Base-by-base conservation (phyloP, 2,113 vertebrate species). In the Sinocyclocheilus rhinocerous region DNA sequence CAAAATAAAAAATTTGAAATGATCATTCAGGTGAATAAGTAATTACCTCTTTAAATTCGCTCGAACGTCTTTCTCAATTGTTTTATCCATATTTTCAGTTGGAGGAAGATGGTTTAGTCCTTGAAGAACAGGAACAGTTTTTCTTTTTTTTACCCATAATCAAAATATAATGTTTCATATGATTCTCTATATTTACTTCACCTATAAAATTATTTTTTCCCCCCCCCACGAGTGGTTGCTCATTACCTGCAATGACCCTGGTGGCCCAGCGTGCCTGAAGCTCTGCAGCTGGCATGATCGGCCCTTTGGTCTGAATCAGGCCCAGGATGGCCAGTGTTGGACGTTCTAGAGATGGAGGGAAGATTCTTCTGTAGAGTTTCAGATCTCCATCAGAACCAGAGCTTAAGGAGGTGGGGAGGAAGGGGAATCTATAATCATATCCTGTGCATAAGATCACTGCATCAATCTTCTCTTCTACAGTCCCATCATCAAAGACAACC, bases 401-500 rank as follows among this genome's bases (percentile, higher is more conserved):
- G 70, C 84, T 89, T 24, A 97, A 76, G 0, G 55, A 92, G 12
- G 90, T 75, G 18, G 95, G 94, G 0, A 99, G 95, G 85, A 98
- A 98, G 0, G 96, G 94, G 88, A 97, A 98, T 8, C 52, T 89
- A 89, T 91, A 92, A 16, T 45, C 92, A 86, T 98, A 98, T 84
- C 98, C 98, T 0, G 97, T 99, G 83, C 97, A 97, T 55, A 99
- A 98, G 67, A 99, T 87, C 29, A 98, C 94, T 0, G 76, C 91
- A 15, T 97, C 96, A 0, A 98, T 91, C 10, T 96, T 91, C 39
- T 97, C 93, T 90, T 98, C 98, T 59, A 57, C 90, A 3, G 95
- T 95, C n/a, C 94, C 95, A 0, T 99, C 97, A 59, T 97, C 95
- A 67, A 99, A 99, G 26, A 96, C 87, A 76, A 95, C 95, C 9